Conservation (phyloP, 2,113 vertebrate species). For the Galbula dea region DNA sequence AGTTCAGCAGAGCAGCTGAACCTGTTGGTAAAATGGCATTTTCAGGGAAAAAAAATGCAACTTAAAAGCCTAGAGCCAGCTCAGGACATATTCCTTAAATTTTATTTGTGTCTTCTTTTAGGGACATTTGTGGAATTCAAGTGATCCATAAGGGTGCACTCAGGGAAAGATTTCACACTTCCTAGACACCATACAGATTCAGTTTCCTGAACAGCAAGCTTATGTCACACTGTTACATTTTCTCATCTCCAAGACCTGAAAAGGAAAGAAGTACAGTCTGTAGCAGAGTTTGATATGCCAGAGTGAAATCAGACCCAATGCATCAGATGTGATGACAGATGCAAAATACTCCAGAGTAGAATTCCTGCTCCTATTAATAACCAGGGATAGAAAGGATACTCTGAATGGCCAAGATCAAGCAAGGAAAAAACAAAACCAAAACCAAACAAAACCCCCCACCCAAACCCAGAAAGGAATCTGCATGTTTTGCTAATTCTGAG, state of each 20-base stretch:
- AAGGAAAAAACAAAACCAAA: not conserved
- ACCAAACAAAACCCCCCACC: too few species aligned
- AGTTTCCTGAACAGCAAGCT: not conserved
- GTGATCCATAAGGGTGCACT: not conserved
- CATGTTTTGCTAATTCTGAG: not conserved
- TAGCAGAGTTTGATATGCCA: not conserved
- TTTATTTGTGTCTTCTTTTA: not conserved
- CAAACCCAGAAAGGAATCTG: not conserved
- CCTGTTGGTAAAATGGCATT: not conserved
- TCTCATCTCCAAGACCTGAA: not conserved
- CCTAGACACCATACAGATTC: not conserved
- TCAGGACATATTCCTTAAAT: not conserved
- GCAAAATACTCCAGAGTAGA: conserved; percentile 31
- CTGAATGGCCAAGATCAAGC: conserved; percentile 30
- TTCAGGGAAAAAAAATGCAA: not conserved
- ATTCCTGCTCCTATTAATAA: conserved; percentile 23
- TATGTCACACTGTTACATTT: not conserved
- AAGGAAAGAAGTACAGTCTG: conserved; percentile 27
- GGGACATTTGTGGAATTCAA: not conserved
- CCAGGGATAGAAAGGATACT: conserved; percentile 13
- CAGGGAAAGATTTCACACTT: not conserved
- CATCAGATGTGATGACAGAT: conserved; percentile 52
- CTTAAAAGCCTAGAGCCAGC: not conserved
- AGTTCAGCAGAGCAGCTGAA: not conserved
- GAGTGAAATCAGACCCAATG: conserved; percentile 11